These are phyloP conservation scores for Eulimnadia texana DNA, from an alignment of 1,140 invertebrate species.

Conservation along the genomic window DNA sequence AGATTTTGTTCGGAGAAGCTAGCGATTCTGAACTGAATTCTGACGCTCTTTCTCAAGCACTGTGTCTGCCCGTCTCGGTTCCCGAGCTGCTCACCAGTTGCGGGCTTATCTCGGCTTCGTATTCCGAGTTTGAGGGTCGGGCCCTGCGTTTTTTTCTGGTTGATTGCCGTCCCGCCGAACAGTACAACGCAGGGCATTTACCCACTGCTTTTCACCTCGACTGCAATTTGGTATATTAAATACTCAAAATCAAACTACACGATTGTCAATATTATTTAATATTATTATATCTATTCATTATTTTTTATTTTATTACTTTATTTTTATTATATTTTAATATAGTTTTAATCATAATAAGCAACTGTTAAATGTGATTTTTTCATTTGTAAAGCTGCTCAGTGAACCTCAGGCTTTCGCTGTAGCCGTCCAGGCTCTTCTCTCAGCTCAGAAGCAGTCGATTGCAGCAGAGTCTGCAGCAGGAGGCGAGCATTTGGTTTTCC, in stretches of 20 bases:
- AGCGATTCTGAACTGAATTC: not conserved
- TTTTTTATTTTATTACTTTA: not conserved
- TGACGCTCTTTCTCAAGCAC: slow-evolving; percentile 51
- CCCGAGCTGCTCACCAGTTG: slow-evolving; percentile 50
- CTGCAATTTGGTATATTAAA: slow-evolving; percentile 59
- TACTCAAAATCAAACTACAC: not conserved
- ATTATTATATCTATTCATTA: no score
- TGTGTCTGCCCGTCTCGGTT: slow-evolving; percentile 86
- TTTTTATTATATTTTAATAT: slow-evolving; percentile 15
- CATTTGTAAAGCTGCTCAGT: slow-evolving; percentile 83
- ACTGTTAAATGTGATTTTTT: slow-evolving; percentile 20
- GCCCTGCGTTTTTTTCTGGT: slow-evolving; percentile 76
- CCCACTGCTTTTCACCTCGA: slow-evolving; percentile 95
- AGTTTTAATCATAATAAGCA: no score
- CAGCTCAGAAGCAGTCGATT: slow-evolving; percentile 76
- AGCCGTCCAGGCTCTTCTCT: slow-evolving; percentile 82
- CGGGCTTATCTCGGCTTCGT: not conserved
- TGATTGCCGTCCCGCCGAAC: slow-evolving; percentile 88
- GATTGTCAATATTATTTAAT: slow-evolving; percentile 10
- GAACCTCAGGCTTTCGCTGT: slow-evolving; percentile 86
- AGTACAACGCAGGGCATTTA: slow-evolving; percentile 92
- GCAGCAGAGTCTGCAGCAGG: slow-evolving; percentile 74
- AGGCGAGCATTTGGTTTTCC: slow-evolving; percentile 92
- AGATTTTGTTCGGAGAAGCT: not conserved
- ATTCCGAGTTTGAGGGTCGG: not conserved